Percentiles rank a stretch among this genome's conserved stretches.
Evolutionary conservation across 2,888 invertebrate species (phyloP).

Genomic region (Molanna angustata): DNA sequence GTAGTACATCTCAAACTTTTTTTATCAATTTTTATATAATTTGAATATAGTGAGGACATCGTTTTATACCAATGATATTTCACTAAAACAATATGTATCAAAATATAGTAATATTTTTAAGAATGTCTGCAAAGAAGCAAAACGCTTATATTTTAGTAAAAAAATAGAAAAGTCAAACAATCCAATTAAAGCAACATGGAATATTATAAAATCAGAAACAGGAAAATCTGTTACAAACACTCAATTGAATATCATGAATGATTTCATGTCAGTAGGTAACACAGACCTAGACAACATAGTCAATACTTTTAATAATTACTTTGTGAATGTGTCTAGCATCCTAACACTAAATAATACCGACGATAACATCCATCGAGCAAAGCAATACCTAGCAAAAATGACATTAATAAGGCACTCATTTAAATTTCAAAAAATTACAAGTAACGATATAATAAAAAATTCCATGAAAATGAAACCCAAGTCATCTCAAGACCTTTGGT

Average conservation of each 20-base stretch:
- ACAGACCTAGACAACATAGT: background rate
- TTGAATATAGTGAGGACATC: no score
- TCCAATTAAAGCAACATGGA: background rate
- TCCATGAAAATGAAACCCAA: background rate
- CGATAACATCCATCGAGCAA: background rate
- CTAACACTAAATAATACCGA: background rate
- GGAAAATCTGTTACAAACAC: background rate
- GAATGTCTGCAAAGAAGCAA: background rate
- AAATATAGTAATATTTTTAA: background rate
- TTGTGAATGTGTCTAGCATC: background rate
- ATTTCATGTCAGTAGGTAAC: background rate
- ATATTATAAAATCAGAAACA: conserved; percentile 1
- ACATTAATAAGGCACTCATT: no score
- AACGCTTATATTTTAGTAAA: background rate
- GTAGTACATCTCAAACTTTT: no score
- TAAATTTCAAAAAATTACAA: background rate
- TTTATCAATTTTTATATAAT: no score
- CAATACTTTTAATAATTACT: background rate
- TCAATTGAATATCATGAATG: background rate
- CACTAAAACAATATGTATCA: background rate
- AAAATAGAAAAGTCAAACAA: conserved; percentile 1
- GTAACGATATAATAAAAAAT: background rate
- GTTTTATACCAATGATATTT: background rate
- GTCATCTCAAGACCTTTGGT: background rate
- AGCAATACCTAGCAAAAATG: background rate